Percentiles rank a stretch among this genome's conserved stretches.
phyloP scores from a whole-genome alignment of 2,888 invertebrate species.

The Acronicta alni region DNA sequence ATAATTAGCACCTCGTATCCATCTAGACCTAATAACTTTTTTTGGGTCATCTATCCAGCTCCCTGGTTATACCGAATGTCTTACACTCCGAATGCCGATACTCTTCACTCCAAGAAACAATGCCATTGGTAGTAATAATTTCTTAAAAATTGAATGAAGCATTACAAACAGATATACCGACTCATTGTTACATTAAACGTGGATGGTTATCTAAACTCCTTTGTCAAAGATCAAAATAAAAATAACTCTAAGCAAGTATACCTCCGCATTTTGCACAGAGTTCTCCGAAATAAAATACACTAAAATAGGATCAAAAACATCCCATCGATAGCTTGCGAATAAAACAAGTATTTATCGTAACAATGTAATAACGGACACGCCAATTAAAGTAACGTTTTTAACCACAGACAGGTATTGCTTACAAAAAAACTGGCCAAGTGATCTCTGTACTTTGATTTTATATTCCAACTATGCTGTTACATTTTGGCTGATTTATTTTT shows the following conservation, averaged over 20 bases:
- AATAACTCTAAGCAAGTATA: background rate
- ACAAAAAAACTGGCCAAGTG: slow-evolving; percentile 29
- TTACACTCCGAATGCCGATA: no score
- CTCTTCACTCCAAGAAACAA: no score
- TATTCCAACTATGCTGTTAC: background rate
- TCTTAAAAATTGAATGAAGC: no score
- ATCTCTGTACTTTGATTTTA: slow-evolving; percentile 8
- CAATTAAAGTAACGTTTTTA: slow-evolving; percentile 49
- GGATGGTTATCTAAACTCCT: no score
- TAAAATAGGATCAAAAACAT: slow-evolving; percentile 11
- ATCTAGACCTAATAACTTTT: no score
- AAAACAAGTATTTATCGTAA: slow-evolving; percentile 30
- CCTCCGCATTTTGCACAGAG: background rate
- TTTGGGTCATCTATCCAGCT: no score
- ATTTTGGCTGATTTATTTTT: no score
- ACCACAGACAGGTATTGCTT: slow-evolving; percentile 15
- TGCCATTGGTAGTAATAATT: no score
- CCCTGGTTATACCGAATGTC: no score
- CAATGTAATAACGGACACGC: slow-evolving; percentile 42
- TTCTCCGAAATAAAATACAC: slow-evolving; percentile 10
- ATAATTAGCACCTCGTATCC: no score
- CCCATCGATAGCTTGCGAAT: slow-evolving; percentile 31
- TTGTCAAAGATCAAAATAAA: background rate
- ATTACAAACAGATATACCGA: no score
- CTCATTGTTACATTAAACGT: no score